These are phyloP conservation scores for Atethmia centrago DNA, from an alignment of 2,888 invertebrate species.

Conservation along the genomic window DNA sequence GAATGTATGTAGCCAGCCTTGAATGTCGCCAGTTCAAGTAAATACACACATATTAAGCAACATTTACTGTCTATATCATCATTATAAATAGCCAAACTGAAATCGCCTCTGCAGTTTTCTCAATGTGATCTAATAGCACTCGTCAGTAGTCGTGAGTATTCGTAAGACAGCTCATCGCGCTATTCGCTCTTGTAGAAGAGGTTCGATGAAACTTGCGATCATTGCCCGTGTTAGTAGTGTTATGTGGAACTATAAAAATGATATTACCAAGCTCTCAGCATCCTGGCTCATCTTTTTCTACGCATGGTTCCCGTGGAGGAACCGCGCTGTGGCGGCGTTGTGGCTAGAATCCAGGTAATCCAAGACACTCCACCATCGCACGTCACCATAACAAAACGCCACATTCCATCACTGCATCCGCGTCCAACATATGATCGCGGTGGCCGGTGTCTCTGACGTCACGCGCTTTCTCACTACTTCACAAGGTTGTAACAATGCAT, in stretches of 20 bases:
- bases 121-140: slow-evolving; percentile 67
- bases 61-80: slow-evolving; percentile 81
- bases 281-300: slow-evolving; percentile 93
- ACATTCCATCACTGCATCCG: slow-evolving; percentile 91
- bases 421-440: slow-evolving; percentile 89
- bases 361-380: slow-evolving; percentile 84
- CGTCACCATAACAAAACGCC: slow-evolving; percentile 88
- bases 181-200: slow-evolving; percentile 10
- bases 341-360: slow-evolving; percentile 81
- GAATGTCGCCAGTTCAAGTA: slow-evolving; percentile 73
- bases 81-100: slow-evolving; percentile 83
- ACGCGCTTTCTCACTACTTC: slow-evolving; percentile 87
- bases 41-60: slow-evolving; percentile 70
- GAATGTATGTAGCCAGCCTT: slow-evolving; percentile 69
- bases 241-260: slow-evolving; percentile 77
- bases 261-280: slow-evolving; percentile 93
- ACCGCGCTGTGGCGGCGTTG: slow-evolving; percentile 84
- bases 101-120: slow-evolving; percentile 72
- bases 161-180: slow-evolving; percentile 41
- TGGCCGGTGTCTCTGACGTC: slow-evolving; percentile 88
- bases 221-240: slow-evolving; percentile 26
- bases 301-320: slow-evolving; percentile 90
- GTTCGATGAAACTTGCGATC: slow-evolving; percentile 3
- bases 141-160: slow-evolving; percentile 61
- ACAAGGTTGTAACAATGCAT: slow-evolving; percentile 81